Evolutionary conservation across 2,113 vertebrate species (phyloP).

Genomic region (Chunga burmeisteri): DNA sequence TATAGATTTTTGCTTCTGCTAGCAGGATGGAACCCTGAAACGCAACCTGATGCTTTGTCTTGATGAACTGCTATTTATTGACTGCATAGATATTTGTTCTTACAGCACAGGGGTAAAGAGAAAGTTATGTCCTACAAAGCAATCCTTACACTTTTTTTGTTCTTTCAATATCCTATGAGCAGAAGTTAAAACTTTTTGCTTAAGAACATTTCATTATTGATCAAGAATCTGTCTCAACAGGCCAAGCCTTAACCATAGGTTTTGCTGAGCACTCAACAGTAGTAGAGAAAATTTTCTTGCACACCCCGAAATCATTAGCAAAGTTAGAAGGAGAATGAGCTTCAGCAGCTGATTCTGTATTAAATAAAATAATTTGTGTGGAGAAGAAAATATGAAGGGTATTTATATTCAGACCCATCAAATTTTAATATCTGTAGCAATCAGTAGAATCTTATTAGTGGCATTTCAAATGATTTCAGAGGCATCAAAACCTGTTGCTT

Average conservation of each 20-base stretch:
- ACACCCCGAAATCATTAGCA: background rate
- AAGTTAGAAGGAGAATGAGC: background rate
- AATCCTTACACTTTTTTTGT: background rate
- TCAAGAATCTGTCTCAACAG: background rate
- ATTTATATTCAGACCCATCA: background rate
- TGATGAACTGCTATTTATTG: constrained; percentile 43
- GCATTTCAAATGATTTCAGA: background rate
- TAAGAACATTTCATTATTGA: background rate
- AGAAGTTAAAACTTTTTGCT: background rate
- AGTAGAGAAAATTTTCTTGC: background rate
- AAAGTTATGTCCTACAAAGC: background rate
- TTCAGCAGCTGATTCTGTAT: background rate
- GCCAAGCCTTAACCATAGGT: background rate
- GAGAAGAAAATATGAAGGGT: background rate
- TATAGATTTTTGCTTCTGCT: constrained; percentile 67
- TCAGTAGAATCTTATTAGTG: background rate
- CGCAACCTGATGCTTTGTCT: constrained; percentile 14
- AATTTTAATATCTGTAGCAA: background rate
- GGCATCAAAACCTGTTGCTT: background rate
- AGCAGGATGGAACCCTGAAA: constrained; percentile 38
- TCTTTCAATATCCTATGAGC: background rate
- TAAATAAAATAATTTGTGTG: background rate
- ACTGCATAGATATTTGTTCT: constrained; percentile 29
- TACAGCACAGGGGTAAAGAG: background rate
- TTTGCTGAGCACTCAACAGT: background rate